These are phyloP conservation scores for Salmo trutta DNA, from an alignment of 2,797 vertebrate species.

Conservation along the genomic window DNA sequence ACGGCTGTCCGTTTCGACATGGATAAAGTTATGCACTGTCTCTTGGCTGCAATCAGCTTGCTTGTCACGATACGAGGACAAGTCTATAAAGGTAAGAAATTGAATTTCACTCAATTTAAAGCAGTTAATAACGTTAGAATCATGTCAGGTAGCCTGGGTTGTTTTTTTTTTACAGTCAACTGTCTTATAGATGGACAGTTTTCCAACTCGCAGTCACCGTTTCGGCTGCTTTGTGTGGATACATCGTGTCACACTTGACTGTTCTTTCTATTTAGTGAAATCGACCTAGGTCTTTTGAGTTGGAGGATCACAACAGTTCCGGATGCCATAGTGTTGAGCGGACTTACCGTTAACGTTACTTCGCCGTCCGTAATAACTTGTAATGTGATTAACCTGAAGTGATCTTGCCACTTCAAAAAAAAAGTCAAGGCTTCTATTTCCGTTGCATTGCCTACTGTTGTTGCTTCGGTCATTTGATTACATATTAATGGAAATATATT, in stretches of 20 bases:
- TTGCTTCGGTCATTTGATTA: not conserved
- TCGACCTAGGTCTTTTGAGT: not conserved
- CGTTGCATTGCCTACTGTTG: not conserved
- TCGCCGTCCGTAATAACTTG: constrained; percentile 48
- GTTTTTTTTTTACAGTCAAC: not conserved
- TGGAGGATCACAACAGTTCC: not conserved
- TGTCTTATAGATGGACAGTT: not conserved
- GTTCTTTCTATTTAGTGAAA: not conserved
- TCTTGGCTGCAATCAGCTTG: constrained; percentile 73
- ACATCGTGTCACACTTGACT: not conserved
- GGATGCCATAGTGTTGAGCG: constrained; percentile 13
- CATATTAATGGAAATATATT: not conserved
- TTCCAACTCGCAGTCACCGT: not conserved
- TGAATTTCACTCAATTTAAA: not conserved
- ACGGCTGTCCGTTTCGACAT: constrained; percentile 61
- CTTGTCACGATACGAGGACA: constrained; percentile 72
- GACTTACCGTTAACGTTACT: constrained; percentile 43
- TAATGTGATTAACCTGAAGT: constrained; percentile 63
- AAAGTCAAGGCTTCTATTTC: constrained; percentile 1
- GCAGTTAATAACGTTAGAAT: not conserved
- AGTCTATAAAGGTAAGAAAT: constrained; percentile 80
- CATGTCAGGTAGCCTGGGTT: not conserved
- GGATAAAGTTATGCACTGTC: constrained; percentile 80
- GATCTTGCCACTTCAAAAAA: constrained; percentile 20
- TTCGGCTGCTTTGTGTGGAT: not conserved